Base-by-base conservation (phyloP, 2,113 vertebrate species). In the Eclectus roratus region DNA sequence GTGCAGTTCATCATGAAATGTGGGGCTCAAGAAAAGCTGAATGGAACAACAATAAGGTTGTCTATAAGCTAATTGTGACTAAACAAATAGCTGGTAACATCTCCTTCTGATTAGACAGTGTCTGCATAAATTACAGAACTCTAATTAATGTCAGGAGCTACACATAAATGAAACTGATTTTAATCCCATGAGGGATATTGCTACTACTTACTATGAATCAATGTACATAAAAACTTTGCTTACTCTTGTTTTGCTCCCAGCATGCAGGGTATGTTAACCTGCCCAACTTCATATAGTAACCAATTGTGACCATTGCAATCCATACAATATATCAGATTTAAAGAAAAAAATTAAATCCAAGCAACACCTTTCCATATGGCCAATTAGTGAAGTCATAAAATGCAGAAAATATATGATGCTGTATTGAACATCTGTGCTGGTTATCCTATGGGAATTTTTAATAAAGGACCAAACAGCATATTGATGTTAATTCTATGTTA, bases 401-500 rank as follows among this genome's bases (percentile, higher is more conserved):
- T 92, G 86, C 95, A 96, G 97, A 95, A 96, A 98, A 98, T 98
- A 98, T 98, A 98, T 96, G 97, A 97, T 97, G 97, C 88, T 91
- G 97, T 97, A 98, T 98, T 95, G 96, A 98, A 98, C 98, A 98
- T 99, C 98, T 99, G 98, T 98, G 98, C 97, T 94, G 96, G 97
- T 97, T 97, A 97, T 98, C 98, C 98, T 98, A 98, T 98, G 98
- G 98, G 98, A 98, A 98, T 98, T 98, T 98, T 98, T 98, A 98
- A 98, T 98, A 98, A 98, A 98, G 98, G 98, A 98, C 98, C 98
- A 98, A 98, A 97, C 97, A 98, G 98, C 98, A 99, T 99, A 99
- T 98, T 99, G 99, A 99, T 98, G 98, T 98, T 98, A 98, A 98
- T 98, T 98, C 97, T 98, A 97, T 95, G 98, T 99, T 99, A 99